Conservation (phyloP, 2,888 invertebrate genomes). For the Cheilosia variabilis region DNA sequence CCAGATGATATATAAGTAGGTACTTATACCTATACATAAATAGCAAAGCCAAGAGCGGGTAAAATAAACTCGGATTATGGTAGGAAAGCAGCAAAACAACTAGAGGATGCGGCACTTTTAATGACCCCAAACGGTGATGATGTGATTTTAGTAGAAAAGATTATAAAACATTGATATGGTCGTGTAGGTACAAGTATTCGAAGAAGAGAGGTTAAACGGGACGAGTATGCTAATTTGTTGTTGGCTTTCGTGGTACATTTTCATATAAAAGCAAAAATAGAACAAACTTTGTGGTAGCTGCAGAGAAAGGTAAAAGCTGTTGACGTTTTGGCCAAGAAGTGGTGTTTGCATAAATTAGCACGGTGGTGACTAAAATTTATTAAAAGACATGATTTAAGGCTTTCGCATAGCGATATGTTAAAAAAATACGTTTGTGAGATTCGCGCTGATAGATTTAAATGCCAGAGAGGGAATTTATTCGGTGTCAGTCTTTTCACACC, state of each 20-base stretch:
- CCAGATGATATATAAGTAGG: background rate
- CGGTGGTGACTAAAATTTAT: conserved; percentile 12
- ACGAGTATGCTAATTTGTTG: conserved; percentile 28
- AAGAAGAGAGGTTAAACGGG: conserved; percentile 30
- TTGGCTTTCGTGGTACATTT: conserved; percentile 4
- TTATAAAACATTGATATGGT: conserved; percentile 66
- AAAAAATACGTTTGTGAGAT: too few relatives aligned
- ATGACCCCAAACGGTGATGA: conserved; percentile 71
- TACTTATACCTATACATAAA: too few relatives aligned
- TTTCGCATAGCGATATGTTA: too few relatives aligned
- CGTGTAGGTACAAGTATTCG: conserved; percentile 35
- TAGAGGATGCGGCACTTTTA: conserved; percentile 60
- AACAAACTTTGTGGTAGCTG: too few relatives aligned
- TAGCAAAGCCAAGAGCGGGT: background rate
- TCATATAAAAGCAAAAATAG: background rate
- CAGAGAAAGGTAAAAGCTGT: conserved; percentile 12
- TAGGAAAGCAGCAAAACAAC: conserved; percentile 4
- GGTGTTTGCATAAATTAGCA: conserved; percentile 28
- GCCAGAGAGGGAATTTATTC: too few relatives aligned
- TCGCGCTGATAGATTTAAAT: too few relatives aligned
- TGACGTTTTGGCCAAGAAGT: background rate
- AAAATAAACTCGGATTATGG: conserved; percentile 9
- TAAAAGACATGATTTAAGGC: background rate
- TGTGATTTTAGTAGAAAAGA: conserved; percentile 64
- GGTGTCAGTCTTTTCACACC: too few relatives aligned